Base-by-base conservation (phyloP, 2,113 vertebrate species). In the Myxocyprinus asiaticus region DNA sequence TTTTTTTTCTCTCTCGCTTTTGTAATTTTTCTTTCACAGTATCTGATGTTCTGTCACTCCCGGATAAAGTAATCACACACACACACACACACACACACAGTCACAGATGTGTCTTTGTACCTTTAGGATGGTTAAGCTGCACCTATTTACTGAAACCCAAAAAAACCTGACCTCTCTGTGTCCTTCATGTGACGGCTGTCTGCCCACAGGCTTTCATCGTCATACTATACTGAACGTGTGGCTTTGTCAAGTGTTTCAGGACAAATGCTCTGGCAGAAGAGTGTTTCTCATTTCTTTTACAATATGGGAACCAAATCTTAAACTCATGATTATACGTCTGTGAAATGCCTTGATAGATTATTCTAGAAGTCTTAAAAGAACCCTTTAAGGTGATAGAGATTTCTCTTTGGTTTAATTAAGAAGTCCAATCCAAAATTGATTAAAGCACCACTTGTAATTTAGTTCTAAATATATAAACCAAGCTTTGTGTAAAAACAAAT, bases 31-130 rank as follows among this genome's bases (percentile, higher is more conserved):
- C 9, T n/a, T 45, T 62, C 69, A 68, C 45, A 63, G 51, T 74
- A 15, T 51, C 76, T 63, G 75, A 50, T 63, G 4, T 17, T 61
- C 51, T 43, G 67, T 78, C 64, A 64, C 71, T 59, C 12, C 44
- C 6, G 65, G 71, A 83, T 58, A 79, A 75, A 65, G 50, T 77
- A 56, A 51, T 83, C 77, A 58, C 59, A 53, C 15, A 62, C 55
- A 82, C 59, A 72, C 77, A 58, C 59, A 53, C 15, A 62, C 55
- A 82, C 59, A 72, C 67, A 55, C 62, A 61, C 53, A 75, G 5
- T 22, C n/a, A 75, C 68, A 68, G 44, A 51, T 17, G 22, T 33
- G 22, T 33, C 22, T n/a, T n/a, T 33, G 22, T 33, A 33, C 22
- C 22, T 33, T 33, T 33, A 33, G 22, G 22, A 33, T 3, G 22